Percentiles rank a stretch among this genome's conserved stretches.
Evolutionary conservation across 1,140 invertebrate genomes (phyloP).

Genomic region (Semibalanus balanoides): DNA sequence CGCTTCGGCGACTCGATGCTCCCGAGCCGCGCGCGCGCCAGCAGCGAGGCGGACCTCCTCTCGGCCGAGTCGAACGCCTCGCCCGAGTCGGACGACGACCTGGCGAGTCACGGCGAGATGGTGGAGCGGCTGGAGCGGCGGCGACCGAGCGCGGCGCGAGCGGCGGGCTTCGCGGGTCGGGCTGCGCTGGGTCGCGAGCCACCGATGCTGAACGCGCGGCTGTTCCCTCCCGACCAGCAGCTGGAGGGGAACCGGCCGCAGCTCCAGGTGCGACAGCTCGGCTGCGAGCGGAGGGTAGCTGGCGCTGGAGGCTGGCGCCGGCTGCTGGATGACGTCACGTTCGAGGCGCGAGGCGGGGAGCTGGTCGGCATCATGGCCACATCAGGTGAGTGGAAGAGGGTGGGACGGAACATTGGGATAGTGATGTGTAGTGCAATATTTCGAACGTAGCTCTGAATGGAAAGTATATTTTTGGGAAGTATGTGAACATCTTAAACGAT

Average conservation of each 20-base stretch:
- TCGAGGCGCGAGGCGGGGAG: constrained; percentile 78
- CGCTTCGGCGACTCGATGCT: neutral
- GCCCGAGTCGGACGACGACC: neutral
- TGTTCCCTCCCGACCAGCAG: constrained; percentile 24
- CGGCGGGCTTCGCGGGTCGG: neutral
- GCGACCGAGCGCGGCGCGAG: too few species aligned
- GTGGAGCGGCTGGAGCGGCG: neutral
- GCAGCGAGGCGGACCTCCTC: neutral
- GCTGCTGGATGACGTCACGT: constrained; percentile 51
- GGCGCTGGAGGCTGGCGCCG: constrained; percentile 26
- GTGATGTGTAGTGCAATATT: too few species aligned
- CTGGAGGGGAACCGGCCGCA: constrained; percentile 35
- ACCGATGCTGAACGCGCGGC: constrained; percentile 25
- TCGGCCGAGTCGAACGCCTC: neutral
- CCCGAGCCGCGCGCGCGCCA: neutral
- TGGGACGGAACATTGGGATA: too few species aligned
- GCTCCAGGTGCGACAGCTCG: constrained; percentile 43
- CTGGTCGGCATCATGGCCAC: constrained; percentile 79
- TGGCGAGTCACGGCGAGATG: neutral
- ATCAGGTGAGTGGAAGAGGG: constrained; percentile 28
- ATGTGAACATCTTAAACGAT: too few species aligned
- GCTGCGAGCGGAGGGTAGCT: constrained; percentile 34
- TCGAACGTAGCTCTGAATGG: too few species aligned
- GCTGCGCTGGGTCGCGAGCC: constrained; percentile 16
- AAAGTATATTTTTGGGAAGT: too few species aligned